Base-by-base conservation (phyloP, 37 sponge, comb jelly and placozoan genomes). In the Spongia lamella region DNA sequence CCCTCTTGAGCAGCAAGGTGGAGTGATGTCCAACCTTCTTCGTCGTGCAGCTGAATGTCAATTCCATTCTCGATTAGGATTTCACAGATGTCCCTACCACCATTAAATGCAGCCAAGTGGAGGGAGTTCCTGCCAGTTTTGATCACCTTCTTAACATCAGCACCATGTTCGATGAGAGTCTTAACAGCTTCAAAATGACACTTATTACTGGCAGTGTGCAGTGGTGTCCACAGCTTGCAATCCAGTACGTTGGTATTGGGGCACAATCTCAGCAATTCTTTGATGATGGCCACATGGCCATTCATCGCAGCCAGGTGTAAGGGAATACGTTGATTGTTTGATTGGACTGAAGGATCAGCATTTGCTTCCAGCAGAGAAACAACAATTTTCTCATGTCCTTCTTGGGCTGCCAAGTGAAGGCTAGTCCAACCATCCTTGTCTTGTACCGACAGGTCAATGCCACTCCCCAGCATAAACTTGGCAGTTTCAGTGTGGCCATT, bases 301-400 rank as follows among this genome's bases (percentile, higher is more conserved):
- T 83, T 67, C 73, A 76, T 70, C 37, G 84, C 89, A 29, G 89
- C 89, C 2, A 92, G 61, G 66, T 92, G 92, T 34, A 92, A 77
- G 52, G 89, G 79, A 25, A 72, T 84, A n/a, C 80, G 27, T 27
- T 63, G 68, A 34, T 83, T 88, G 56, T 87, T 81, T 35, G 88
- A 78, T 56, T 79, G 80, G 21, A 83, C 68, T 20, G 73, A 75
- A 7, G 73, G 75, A 37, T 84, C 82, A 16, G 84, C 85, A 14
- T 51, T 59, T 49, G 25, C 22, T 24, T 30, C 27, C 7, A 92
- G 40, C 0, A 92, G 78, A 9, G 66, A 1, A 17, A 63, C 47
- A 32, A 81, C 86, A 9, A 85, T 71, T 14, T 69, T 38, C 1
- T 73, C 53, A 56, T 79, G 72, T 1, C 91, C 91, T 43, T 81